phyloP scores from a whole-genome alignment of 1,140 invertebrate genomes.

The Leptinotarsa defecta region DNA sequence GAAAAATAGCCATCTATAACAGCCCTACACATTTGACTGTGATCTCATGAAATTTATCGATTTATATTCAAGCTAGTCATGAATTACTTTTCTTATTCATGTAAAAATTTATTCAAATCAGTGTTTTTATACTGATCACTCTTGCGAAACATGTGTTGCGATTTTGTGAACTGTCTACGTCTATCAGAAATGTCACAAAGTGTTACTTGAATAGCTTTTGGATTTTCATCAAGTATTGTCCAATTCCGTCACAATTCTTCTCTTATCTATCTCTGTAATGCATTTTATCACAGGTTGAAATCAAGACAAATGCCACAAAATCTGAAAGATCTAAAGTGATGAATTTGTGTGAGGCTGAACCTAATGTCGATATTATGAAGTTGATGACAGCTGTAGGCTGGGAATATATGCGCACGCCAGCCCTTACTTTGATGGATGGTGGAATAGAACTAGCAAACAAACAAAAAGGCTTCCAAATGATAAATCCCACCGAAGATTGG shows the following conservation, averaged over 20 bases:
- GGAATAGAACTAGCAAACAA: slow-evolving; percentile 68
- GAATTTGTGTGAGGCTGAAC: slow-evolving; percentile 77
- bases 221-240: no score
- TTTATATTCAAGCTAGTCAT: no score
- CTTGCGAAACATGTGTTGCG: no score
- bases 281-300: slow-evolving; percentile 57
- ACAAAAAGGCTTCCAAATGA: slow-evolving; percentile 78
- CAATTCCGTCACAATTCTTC: background rate
- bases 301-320: slow-evolving; percentile 79
- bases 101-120: no score
- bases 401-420: slow-evolving; percentile 76
- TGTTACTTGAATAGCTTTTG: no score
- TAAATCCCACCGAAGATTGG: slow-evolving; percentile 86
- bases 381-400: slow-evolving; percentile 77
- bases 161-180: no score
- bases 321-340: slow-evolving; percentile 79
- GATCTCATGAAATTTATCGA: no score
- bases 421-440: slow-evolving; percentile 69
- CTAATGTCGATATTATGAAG: slow-evolving; percentile 68
- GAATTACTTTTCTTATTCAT: no score
- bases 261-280: slow-evolving; percentile 2
- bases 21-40: no score
- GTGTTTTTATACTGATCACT: no score
- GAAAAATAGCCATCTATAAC: no score
- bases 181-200: no score